Percentiles rank a stretch among this genome's conserved stretches.
These are phyloP conservation scores for Melieria omissa DNA, from an alignment of 2,888 invertebrate species.

Conservation along the genomic window DNA sequence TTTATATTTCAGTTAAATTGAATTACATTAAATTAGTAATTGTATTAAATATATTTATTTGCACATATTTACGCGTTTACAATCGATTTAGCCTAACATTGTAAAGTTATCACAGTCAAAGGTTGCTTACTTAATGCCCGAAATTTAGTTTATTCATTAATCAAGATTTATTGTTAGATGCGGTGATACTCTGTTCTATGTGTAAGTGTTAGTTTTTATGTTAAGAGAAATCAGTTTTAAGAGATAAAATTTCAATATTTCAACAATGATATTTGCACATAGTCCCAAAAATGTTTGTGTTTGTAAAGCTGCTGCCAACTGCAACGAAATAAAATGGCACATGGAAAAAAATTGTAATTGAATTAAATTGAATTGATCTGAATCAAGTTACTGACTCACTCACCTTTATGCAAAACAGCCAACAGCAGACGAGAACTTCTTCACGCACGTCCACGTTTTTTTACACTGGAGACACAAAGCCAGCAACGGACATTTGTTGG, in stretches of 20 bases:
- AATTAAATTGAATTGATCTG: neutral
- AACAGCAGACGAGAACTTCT: no score
- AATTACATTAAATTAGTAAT: neutral
- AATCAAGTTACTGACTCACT: no score
- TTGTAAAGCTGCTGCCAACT: neutral
- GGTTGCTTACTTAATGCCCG: no score
- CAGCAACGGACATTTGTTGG: conserved; percentile 75
- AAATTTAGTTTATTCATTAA: conserved; percentile 9
- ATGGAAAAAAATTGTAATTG: neutral
- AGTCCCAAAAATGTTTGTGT: conserved; percentile 15
- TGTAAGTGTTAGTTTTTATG: neutral
- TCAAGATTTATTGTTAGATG: neutral
- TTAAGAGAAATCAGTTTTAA: neutral
- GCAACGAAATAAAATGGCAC: neutral
- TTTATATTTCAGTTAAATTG: neutral
- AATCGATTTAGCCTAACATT: conserved; percentile 2
- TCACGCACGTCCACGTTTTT: conserved; percentile 32
- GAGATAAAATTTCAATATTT: conserved; percentile 4
- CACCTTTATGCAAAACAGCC: no score
- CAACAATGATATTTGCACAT: conserved; percentile 25
- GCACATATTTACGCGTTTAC: conserved; percentile 28
- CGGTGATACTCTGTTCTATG: neutral
- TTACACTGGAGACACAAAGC: conserved; percentile 82
- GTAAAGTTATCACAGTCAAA: conserved; percentile 12
- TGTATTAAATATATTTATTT: conserved; percentile 32